Conservation (phyloP, 23 tunicate species). For the Trididemnum miniatum region DNA sequence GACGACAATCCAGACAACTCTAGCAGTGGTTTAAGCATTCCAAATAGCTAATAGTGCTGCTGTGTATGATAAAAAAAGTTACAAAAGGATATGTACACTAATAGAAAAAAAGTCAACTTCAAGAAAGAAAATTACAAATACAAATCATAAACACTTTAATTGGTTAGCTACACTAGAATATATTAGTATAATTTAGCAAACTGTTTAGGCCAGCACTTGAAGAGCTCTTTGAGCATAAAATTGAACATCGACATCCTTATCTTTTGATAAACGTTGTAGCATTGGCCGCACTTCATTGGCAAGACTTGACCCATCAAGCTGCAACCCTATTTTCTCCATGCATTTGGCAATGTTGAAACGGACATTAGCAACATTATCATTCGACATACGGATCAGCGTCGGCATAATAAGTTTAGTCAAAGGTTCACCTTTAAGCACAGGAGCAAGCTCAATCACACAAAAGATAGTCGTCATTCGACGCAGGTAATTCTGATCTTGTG, state of each 20-base stretch:
- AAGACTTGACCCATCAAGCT: constrained; percentile 73
- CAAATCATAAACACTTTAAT: too few relatives aligned
- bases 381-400: constrained; percentile 62
- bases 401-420: constrained; percentile 77
- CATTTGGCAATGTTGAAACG: constrained; percentile 96
- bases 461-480: constrained; percentile 95
- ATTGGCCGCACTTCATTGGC: constrained; percentile 89
- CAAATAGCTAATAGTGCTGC: too few relatives aligned
- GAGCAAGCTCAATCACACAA: constrained; percentile 84
- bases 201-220: constrained; percentile 47
- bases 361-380: constrained; percentile 94
- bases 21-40: too few relatives aligned
- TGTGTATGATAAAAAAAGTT: too few relatives aligned
- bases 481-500: constrained; percentile 93
- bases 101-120: too few relatives aligned
- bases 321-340: constrained; percentile 85
- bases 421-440: constrained; percentile 57
- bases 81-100: too few relatives aligned
- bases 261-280: constrained; percentile 78
- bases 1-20: too few relatives aligned
- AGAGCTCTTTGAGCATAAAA: constrained; percentile 94
- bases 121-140: too few relatives aligned
- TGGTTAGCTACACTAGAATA: too few relatives aligned
- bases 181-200: too few relatives aligned
- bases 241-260: constrained; percentile 93